Evolutionary conservation across 1,140 invertebrate genomes (phyloP), one percentile per base, ranked within the genome.

Genomic region (Dufourea novaeangliae): DNA sequence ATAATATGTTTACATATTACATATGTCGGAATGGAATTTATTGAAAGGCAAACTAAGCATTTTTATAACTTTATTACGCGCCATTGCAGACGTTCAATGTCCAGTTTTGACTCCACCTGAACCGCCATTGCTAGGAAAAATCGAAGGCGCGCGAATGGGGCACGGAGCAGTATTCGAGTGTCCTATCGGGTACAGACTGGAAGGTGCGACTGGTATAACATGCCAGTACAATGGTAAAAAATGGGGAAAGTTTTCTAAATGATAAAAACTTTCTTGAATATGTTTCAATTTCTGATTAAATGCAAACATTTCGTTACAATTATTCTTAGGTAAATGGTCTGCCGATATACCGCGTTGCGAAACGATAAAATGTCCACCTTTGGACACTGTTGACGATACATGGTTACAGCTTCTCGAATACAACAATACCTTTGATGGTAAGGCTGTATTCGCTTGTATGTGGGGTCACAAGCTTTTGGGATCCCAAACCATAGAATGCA

Each of bases 381-480:
- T 97, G 54, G 90, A 92, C 62, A 37, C 64, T 5, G 81, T 90
- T 0, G 89, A 92, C 1, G 94, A 94, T 78, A 90, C 92, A 0
- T 93, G 94, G 82, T 89, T 96, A 7, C 92, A 93, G 66, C 82
- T 95, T n/a, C 88, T 94, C 34, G 93, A 94, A 56, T 93, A 95
- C 87, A 95, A 95, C 88, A 94, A 94, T 64, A 95, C 92, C 57
- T 95, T 94, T 76, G 94, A 94, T 3, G 94, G 96, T n/a, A 93
- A 94, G 67, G 96, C 95, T 6, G 93, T 96, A 29, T 97, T 97
- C 91, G 94, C 94, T 61, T 98, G 97, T 87, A 94, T 96, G 69
- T 97, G 96, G 94, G 97, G 97, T 52, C 96, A 97, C 88, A 93
- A 94, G 73, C 93, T 97, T 32, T 93, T 93, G 41, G 97, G 97